These are phyloP conservation scores for Excalfactoria chinensis DNA, from an alignment of 2,113 vertebrate species.

Conservation along the genomic window DNA sequence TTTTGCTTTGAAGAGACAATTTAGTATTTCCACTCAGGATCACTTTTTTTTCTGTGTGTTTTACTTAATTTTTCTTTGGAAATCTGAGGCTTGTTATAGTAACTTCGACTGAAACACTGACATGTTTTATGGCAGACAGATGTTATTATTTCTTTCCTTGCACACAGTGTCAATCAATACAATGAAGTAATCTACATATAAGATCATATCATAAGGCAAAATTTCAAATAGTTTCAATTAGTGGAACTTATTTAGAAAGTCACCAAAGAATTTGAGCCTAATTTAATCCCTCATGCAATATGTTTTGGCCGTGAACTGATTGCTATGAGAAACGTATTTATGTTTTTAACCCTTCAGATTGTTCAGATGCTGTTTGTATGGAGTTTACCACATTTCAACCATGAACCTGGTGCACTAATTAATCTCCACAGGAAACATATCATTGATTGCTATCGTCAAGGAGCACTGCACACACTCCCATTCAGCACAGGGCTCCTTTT, in stretches of 20 bases:
- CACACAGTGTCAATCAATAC: background rate
- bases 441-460: background rate
- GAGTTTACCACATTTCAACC: background rate
- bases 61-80: too few relatives aligned
- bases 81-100: background rate
- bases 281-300: background rate
- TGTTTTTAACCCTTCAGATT: background rate
- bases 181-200: background rate
- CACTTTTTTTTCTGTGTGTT: background rate
- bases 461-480: rapidly evolving
- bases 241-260: background rate
- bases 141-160: background rate
- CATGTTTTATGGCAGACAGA: background rate
- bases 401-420: background rate
- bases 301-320: background rate
- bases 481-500: background rate
- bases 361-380: background rate
- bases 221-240: background rate
- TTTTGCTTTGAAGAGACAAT: background rate
- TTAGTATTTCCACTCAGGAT: background rate
- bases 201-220: background rate
- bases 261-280: background rate
- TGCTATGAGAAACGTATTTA: background rate
- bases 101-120: background rate
- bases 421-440: background rate